phyloP scores from a whole-genome alignment of 2,113 vertebrate species.

The Hydropotes inermis region DNA sequence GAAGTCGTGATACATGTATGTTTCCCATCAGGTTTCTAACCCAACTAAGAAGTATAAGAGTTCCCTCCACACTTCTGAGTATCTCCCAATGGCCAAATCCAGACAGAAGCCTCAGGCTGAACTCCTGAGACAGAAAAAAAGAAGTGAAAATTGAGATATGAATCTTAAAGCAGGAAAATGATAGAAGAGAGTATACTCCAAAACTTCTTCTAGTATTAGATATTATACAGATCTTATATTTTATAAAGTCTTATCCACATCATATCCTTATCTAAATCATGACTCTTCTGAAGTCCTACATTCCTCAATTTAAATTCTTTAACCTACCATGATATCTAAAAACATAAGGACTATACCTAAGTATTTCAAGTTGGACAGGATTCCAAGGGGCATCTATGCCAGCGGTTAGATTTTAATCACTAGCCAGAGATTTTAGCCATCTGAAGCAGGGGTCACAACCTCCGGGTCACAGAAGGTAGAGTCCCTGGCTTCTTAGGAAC shows the following conservation, averaged over 20 bases:
- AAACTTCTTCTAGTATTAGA: not conserved
- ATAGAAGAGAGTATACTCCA: not conserved
- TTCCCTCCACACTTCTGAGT: not conserved
- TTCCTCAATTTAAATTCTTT: not conserved
- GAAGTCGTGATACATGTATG: not conserved
- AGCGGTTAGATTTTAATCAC: not conserved
- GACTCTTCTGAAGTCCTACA: not conserved
- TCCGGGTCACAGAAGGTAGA: not conserved
- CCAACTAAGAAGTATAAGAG: not conserved
- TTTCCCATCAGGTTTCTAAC: not conserved
- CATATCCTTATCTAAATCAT: not conserved
- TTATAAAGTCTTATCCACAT: not conserved
- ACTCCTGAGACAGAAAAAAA: not conserved
- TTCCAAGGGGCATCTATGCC: not conserved
- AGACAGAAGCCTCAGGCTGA: not conserved
- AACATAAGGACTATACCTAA: not conserved
- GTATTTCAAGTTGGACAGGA: not conserved
- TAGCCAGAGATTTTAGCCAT: not conserved
- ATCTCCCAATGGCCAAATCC: not conserved
- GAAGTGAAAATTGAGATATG: not conserved
- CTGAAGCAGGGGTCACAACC: not conserved
- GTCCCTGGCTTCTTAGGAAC: not conserved
- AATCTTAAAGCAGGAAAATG: conserved; percentile 1
- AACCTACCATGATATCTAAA: not conserved
- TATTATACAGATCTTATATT: not conserved